Conservation (phyloP, 2,888 invertebrate species). For the Aradus depressus region DNA sequence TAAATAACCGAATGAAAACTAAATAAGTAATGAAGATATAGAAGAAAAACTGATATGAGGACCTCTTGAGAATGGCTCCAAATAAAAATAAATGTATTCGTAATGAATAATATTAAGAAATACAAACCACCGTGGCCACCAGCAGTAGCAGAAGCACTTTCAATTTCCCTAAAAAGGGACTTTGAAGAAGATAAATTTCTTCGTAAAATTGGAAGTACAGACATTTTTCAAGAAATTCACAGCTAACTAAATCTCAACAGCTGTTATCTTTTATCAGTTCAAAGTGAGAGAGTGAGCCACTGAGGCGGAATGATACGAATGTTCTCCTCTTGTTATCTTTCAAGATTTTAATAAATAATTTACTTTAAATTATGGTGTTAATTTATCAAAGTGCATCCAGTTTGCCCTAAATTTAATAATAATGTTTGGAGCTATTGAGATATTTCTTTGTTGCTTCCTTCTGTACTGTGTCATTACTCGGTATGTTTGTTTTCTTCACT, state of each 20-base stretch:
- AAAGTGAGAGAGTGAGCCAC: not conserved
- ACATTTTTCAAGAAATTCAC: conserved; percentile 21
- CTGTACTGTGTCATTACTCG: conserved; percentile 52
- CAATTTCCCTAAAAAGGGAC: conserved; percentile 16
- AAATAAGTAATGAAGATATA: not conserved
- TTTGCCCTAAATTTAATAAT: not conserved
- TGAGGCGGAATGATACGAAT: not conserved
- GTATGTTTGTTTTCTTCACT: conserved; percentile 44
- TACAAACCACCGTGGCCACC: conserved; percentile 24
- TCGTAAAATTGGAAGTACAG: conserved; percentile 6
- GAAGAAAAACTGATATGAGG: not conserved
- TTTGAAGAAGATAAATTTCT: conserved; percentile 17
- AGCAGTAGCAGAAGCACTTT: conserved; percentile 19
- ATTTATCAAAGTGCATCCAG: no score
- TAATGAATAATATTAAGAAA: not conserved
- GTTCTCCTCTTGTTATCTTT: conserved; percentile 3
- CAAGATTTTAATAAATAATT: not conserved
- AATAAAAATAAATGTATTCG: not conserved
- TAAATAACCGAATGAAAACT: no score
- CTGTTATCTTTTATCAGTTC: not conserved
- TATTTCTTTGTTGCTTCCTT: conserved; percentile 20
- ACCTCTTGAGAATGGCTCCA: not conserved
- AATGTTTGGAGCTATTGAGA: conserved; percentile 23
- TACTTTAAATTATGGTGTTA: no score
- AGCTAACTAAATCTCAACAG: conserved; percentile 1